Evolutionary conservation across 2,113 vertebrate species (phyloP).

Genomic region (Acinonyx jubatus): DNA sequence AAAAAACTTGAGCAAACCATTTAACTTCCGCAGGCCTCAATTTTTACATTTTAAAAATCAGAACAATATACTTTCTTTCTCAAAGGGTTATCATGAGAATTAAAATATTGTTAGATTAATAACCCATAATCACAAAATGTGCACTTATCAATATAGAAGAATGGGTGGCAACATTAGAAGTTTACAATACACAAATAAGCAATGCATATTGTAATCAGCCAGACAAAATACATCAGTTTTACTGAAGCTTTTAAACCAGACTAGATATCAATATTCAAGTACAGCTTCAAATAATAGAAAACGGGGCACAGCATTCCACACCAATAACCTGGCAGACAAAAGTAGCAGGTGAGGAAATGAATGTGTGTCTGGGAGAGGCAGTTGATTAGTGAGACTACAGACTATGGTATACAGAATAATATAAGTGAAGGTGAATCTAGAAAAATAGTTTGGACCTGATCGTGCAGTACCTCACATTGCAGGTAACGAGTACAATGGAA

Average conservation of each 20-base stretch:
- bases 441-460: neutral
- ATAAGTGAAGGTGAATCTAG: neutral
- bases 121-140: neutral
- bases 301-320: neutral
- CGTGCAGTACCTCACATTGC: neutral
- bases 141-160: neutral
- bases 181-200: neutral
- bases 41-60: neutral
- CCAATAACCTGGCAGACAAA: neutral
- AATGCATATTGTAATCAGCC: neutral
- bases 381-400: neutral
- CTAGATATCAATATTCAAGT: neutral
- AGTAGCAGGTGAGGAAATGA: neutral
- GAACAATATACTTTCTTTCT: neutral
- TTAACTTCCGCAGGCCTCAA: neutral
- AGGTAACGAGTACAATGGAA: neutral
- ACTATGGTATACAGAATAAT: neutral
- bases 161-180: neutral
- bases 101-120: neutral
- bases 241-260: neutral
- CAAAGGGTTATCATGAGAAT: neutral
- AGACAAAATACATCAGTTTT: neutral
- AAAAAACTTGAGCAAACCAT: neutral
- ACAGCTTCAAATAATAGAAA: neutral
- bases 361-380: neutral